Conservation (phyloP, 2,797 vertebrate genomes). For the Alcedo quadribrachys region DNA sequence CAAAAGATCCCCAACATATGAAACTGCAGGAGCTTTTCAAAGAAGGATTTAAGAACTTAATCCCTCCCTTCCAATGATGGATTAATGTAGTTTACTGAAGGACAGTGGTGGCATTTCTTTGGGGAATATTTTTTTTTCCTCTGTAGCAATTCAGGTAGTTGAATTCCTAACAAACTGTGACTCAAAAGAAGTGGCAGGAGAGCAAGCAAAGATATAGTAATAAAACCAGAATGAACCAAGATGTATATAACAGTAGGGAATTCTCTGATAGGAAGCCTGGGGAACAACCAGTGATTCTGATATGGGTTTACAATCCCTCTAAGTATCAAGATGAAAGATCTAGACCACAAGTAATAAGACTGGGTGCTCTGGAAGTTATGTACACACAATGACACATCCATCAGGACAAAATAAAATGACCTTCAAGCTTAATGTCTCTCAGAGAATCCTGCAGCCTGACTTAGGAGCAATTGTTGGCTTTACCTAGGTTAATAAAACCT, state of each 20-base stretch:
- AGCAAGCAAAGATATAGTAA: background rate
- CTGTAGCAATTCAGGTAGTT: background rate
- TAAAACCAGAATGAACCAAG: background rate
- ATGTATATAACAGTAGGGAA: background rate
- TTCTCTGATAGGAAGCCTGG: background rate
- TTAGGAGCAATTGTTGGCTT: background rate
- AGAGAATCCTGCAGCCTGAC: background rate
- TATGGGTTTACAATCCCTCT: background rate
- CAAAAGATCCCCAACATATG: background rate
- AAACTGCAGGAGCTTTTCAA: background rate
- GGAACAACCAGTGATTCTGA: background rate
- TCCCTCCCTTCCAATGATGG: background rate
- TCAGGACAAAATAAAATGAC: background rate
- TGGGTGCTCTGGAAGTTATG: background rate
- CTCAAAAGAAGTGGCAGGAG: background rate
- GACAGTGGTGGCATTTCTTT: background rate
- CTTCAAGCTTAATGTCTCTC: background rate
- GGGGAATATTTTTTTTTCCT: too few species aligned
- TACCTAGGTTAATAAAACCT: background rate
- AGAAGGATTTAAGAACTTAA: background rate
- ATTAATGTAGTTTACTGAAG: background rate
- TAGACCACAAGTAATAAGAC: background rate
- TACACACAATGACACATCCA: background rate
- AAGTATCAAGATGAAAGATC: background rate
- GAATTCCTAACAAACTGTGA: background rate